Evolutionary conservation across 2,113 vertebrate species (phyloP).

Genomic region (Azemiops feae): DNA sequence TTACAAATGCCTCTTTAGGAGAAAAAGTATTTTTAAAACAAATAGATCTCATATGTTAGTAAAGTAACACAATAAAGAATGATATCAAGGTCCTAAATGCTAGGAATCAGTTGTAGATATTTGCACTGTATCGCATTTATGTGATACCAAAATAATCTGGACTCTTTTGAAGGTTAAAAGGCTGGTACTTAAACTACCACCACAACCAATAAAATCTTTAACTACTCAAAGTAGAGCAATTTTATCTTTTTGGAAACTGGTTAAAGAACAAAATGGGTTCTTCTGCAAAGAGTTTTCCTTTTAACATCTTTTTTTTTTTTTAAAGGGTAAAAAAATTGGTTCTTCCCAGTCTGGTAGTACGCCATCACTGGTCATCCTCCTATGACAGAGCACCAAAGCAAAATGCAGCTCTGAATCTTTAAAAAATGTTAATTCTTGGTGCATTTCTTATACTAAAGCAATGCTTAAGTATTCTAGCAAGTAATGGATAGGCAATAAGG

Average conservation of each 20-base stretch:
- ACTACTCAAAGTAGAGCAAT: background rate
- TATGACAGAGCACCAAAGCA: background rate
- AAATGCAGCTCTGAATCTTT: background rate
- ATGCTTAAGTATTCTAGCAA: background rate
- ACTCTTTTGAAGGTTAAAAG: background rate
- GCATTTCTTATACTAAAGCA: background rate
- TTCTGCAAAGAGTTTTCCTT: background rate
- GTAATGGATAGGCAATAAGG: background rate
- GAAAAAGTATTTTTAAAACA: background rate
- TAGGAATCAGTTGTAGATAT: background rate
- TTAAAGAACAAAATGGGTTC: background rate
- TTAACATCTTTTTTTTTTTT: background rate
- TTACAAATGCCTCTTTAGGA: background rate
- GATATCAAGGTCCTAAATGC: background rate
- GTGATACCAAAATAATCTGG: background rate
- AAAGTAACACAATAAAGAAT: background rate
- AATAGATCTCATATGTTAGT: background rate
- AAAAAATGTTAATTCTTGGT: background rate
- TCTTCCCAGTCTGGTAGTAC: background rate
- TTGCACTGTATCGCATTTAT: background rate
- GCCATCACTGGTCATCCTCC: background rate
- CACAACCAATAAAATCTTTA: background rate
- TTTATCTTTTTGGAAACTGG: background rate
- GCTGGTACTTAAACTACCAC: background rate
- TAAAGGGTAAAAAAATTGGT: background rate